Conservation (phyloP, 1,140 invertebrate genomes). For the Diplogasteroides magnus region DNA sequence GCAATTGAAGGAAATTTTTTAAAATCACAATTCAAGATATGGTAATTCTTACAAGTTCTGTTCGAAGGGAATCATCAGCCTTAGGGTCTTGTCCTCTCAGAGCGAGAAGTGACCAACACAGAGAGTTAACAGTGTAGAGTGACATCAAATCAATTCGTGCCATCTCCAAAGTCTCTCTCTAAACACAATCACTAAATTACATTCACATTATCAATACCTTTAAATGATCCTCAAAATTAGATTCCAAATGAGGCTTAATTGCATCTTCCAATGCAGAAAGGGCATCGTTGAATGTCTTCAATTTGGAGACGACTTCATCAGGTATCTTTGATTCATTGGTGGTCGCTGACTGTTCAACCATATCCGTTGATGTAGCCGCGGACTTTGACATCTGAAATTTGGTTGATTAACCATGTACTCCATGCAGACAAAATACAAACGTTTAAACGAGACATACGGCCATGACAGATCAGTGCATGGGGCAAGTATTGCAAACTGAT, state of each 20-base stretch:
- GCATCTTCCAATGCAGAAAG: neutral
- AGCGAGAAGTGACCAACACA: neutral
- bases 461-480: no score
- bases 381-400: no score
- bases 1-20: neutral
- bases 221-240: neutral
- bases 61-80: neutral
- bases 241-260: neutral
- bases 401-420: no score
- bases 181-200: neutral
- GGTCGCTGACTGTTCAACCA: no score
- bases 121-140: neutral
- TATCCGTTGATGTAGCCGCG: no score
- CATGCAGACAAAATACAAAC: no score
- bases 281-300: neutral
- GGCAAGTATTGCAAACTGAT: no score
- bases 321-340: no score
- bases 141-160: neutral
- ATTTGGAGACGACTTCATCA: neutral
- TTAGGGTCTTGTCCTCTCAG: neutral
- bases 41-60: neutral
- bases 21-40: neutral
- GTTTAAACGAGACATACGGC: no score
- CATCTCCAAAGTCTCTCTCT: neutral
- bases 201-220: neutral